Conservation (phyloP, 2,113 vertebrate genomes). For the Struthidea cinerea region DNA sequence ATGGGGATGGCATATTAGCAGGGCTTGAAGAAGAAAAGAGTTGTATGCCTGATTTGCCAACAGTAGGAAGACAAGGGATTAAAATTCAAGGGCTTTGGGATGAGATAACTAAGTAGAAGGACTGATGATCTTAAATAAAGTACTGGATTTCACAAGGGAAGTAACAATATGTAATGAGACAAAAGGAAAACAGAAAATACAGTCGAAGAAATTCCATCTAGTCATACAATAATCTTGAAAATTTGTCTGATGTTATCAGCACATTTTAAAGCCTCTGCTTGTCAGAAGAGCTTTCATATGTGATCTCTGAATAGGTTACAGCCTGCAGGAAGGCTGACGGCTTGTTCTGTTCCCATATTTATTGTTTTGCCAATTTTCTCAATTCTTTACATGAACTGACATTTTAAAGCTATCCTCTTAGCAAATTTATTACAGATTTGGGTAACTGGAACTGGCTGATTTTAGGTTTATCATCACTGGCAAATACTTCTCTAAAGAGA, state of each 20-base stretch:
- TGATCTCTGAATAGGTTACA: neutral
- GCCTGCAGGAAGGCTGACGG: neutral
- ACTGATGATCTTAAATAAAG: neutral
- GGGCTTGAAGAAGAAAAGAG: neutral
- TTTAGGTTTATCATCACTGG: neutral
- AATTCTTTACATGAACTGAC: neutral
- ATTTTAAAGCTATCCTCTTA: conserved; percentile 20
- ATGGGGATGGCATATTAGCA: neutral
- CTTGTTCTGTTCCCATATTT: neutral
- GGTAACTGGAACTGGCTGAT: neutral
- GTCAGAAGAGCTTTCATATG: neutral
- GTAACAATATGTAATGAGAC: neutral
- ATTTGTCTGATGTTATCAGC: neutral
- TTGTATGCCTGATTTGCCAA: neutral
- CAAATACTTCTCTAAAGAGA: neutral
- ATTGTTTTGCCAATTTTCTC: neutral
- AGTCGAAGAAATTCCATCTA: neutral
- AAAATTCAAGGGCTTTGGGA: neutral
- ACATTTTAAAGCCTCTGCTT: neutral
- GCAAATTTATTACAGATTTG: neutral
- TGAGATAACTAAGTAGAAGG: neutral
- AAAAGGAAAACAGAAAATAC: neutral
- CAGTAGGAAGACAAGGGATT: neutral
- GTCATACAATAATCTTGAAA: neutral
- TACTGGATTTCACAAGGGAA: neutral